A percentile compares a stretch with the other conserved stretches of the same genome.
These are phyloP conservation scores for Hypotaenidia okinawae DNA, from an alignment of 2,797 vertebrate species.

Conservation along the genomic window DNA sequence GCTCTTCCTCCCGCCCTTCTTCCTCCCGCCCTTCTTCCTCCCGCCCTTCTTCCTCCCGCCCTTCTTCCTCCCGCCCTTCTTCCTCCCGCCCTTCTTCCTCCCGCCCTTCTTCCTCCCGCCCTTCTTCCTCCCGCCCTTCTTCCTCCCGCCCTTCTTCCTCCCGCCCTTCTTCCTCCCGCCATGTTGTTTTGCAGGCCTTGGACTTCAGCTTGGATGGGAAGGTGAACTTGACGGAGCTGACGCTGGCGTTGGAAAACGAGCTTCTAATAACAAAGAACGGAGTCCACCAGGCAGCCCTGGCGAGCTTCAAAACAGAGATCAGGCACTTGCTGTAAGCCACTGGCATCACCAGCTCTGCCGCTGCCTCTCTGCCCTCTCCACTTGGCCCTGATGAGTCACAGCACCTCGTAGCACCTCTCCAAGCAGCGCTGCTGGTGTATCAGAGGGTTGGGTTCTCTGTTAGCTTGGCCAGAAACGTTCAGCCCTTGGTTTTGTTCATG, in stretches of 20 bases:
- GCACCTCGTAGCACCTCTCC: rapidly evolving
- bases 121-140: no score
- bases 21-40: no score
- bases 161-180: no score
- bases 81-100: no score
- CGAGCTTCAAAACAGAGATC: slow-evolving; percentile 94
- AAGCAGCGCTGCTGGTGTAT: rapidly evolving
- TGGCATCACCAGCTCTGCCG: rapidly evolving
- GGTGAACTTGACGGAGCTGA: slow-evolving; percentile 89
- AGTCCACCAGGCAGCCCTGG: slow-evolving; percentile 89
- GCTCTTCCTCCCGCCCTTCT: not conserved
- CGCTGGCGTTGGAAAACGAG: slow-evolving; percentile 91
- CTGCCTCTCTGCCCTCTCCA: rapidly evolving
- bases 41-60: no score
- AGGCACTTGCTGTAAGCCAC: slow-evolving; percentile 89
- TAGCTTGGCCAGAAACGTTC: not conserved
- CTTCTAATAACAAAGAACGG: slow-evolving; percentile 90
- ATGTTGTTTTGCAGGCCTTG: slow-evolving; percentile 82
- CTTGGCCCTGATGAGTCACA: not conserved
- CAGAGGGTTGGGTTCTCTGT: not conserved
- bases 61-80: no score
- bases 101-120: no score
- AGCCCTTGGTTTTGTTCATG: not conserved
- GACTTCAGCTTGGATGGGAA: slow-evolving; percentile 90
- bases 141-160: no score